phyloP scores from a whole-genome alignment of 2,888 invertebrate species.

The Lochmaea crataegi region DNA sequence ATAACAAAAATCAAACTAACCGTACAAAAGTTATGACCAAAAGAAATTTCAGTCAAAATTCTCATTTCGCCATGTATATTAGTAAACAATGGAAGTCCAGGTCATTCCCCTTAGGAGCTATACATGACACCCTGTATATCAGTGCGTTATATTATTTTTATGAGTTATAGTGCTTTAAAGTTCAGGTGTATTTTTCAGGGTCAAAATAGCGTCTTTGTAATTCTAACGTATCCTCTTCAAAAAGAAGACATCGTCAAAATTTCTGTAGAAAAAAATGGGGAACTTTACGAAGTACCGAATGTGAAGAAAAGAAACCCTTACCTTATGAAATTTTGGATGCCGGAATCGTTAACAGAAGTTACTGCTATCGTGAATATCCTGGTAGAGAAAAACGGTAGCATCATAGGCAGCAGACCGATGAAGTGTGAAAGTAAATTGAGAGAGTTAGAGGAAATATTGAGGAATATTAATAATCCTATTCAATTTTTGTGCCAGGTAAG shows the following conservation, averaged over 20 bases:
- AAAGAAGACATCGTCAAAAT: slow-evolving; percentile 83
- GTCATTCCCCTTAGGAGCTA: too few relatives aligned
- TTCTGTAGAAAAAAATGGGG: slow-evolving; percentile 84
- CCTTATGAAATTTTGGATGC: slow-evolving; percentile 85
- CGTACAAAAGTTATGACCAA: too few relatives aligned
- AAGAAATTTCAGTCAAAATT: too few relatives aligned
- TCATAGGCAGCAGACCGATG: slow-evolving; percentile 84
- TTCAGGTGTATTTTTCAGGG: slow-evolving; percentile 68
- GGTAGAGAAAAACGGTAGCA: slow-evolving; percentile 83
- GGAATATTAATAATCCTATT: slow-evolving; percentile 82
- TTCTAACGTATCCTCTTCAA: slow-evolving; percentile 81
- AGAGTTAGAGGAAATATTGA: slow-evolving; percentile 83
- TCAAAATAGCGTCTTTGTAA: slow-evolving; percentile 83
- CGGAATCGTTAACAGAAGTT: slow-evolving; percentile 84
- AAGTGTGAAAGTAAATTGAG: slow-evolving; percentile 88
- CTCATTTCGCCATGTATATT: too few relatives aligned
- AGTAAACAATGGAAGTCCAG: too few relatives aligned
- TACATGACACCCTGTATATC: too few relatives aligned
- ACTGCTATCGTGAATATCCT: slow-evolving; percentile 85
- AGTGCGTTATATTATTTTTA: too few relatives aligned
- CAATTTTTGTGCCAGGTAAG: slow-evolving; percentile 89
- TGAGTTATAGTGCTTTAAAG: background rate
- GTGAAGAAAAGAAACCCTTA: slow-evolving; percentile 87
- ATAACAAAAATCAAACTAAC: too few relatives aligned
- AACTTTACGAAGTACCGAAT: slow-evolving; percentile 75